These are phyloP conservation scores for Phoenicopterus ruber DNA, from an alignment of 2,113 vertebrate species.

Conservation along the genomic window DNA sequence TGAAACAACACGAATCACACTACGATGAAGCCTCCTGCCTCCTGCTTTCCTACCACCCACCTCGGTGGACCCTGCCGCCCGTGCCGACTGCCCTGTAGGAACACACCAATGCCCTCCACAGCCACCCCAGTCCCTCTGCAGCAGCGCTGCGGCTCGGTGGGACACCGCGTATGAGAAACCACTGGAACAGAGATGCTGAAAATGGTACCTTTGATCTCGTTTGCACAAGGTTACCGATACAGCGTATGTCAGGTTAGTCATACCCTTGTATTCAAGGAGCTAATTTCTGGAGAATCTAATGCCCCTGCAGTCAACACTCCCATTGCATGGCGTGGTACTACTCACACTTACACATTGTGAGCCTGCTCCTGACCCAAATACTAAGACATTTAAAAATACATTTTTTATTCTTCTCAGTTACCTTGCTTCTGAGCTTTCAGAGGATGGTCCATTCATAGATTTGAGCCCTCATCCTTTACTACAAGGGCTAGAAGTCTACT, in stretches of 20 bases:
- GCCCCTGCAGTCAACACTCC: background rate
- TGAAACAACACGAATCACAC: background rate
- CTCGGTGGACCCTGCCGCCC: accelerated
- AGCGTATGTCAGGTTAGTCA: background rate
- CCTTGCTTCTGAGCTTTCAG: background rate
- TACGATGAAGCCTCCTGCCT: background rate
- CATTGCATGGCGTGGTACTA: accelerated
- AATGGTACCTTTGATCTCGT: accelerated
- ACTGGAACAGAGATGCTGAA: background rate
- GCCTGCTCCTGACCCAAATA: background rate
- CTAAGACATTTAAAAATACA: background rate
- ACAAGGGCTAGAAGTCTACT: background rate
- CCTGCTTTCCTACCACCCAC: background rate
- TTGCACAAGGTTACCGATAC: background rate
- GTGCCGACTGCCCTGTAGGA: accelerated
- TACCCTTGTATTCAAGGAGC: background rate
- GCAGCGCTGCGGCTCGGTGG: accelerated
- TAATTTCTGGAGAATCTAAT: background rate
- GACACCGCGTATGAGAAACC: accelerated
- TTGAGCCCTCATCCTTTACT: background rate
- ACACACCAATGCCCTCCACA: background rate
- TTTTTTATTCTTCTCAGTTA: background rate
- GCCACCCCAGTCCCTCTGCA: background rate
- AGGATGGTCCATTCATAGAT: background rate
- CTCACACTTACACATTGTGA: background rate